Percentiles rank a stretch among this genome's conserved stretches.
phyloP scores from a whole-genome alignment of 2,113 vertebrate species.

The Terrapene triunguis region DNA sequence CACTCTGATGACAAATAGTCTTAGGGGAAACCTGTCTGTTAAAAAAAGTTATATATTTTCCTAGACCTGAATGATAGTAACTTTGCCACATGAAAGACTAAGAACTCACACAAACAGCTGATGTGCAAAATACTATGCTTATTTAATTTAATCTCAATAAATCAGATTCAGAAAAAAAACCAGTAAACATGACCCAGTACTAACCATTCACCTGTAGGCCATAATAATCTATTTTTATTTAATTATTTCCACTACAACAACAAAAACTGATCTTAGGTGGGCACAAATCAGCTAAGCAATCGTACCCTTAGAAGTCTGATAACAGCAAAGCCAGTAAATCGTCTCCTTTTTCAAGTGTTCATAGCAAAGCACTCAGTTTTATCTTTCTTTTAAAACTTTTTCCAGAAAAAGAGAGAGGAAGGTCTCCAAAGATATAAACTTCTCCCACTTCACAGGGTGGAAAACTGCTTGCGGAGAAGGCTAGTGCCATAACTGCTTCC shows the following conservation, averaged over 20 bases:
- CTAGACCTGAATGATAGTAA: neutral
- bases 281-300: neutral
- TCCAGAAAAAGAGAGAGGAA: neutral
- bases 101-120: neutral
- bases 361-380: neutral
- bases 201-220: neutral
- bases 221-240: neutral
- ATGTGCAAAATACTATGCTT: neutral
- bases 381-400: neutral
- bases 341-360: neutral
- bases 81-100: slow-evolving; percentile 7
- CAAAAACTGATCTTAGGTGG: neutral
- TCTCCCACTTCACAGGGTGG: neutral
- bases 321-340: neutral
- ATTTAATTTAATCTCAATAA: neutral
- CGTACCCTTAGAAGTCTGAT: neutral
- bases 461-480: neutral
- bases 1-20: neutral
- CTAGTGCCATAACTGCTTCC: neutral
- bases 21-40: neutral
- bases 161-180: slow-evolving; percentile 6
- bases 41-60: neutral
- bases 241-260: neutral
- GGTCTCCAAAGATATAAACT: neutral
- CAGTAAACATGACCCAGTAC: neutral